Evolutionary conservation across 1,140 invertebrate species (phyloP).

Genomic region (Ruditapes philippinarum): DNA sequence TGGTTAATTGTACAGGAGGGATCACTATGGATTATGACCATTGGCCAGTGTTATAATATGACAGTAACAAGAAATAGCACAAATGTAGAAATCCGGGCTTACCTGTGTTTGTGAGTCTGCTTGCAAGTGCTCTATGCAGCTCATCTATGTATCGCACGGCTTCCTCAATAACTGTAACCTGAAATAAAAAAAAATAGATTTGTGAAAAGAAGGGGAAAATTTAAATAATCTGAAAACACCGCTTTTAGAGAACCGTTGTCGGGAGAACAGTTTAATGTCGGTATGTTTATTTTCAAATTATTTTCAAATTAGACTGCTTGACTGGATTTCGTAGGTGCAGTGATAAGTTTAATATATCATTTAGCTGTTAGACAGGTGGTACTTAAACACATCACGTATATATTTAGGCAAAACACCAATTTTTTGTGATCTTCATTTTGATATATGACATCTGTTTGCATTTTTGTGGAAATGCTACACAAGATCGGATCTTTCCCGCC

Average conservation of each 20-base stretch:
- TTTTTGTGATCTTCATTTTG: neutral
- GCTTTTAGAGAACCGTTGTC: no score
- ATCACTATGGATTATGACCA: no score
- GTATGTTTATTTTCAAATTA: no score
- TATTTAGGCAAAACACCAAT: neutral
- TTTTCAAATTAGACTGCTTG: no score
- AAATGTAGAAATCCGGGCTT: neutral
- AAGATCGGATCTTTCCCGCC: neutral
- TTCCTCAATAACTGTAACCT: conserved; percentile 69
- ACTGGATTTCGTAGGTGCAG: neutral
- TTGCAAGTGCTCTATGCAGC: conserved; percentile 61
- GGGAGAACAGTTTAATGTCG: no score
- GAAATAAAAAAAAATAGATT: neutral
- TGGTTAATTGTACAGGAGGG: no score
- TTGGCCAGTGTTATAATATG: no score
- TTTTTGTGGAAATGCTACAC: neutral
- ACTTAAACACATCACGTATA: neutral
- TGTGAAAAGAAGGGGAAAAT: no score
- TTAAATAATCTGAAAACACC: no score
- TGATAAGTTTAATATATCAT: conserved; percentile 13
- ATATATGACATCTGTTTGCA: conserved; percentile 13
- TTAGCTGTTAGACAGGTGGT: conserved; percentile 14
- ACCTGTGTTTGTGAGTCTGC: conserved; percentile 48
- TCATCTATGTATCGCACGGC: conserved; percentile 69
- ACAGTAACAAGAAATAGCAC: no score